These are phyloP conservation scores for Cichladusa arquata DNA, from an alignment of 2,113 vertebrate species.

Conservation along the genomic window DNA sequence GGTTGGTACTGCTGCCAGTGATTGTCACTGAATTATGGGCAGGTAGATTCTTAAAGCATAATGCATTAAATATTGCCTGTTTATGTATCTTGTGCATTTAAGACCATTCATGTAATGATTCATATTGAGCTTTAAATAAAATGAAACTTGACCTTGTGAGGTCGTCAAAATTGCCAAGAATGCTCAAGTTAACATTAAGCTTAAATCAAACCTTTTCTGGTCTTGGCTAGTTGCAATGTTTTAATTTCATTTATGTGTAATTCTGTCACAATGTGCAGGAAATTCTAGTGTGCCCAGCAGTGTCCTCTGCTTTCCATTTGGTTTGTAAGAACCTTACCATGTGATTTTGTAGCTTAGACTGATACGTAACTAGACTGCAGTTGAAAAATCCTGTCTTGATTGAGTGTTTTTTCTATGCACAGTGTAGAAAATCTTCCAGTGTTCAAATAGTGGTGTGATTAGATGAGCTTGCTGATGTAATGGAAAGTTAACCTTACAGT, in stretches of 20 bases:
- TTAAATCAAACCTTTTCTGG: neutral
- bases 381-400: neutral
- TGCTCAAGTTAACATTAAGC: neutral
- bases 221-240: neutral
- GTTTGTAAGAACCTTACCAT: neutral
- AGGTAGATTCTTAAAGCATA: neutral
- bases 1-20: neutral
- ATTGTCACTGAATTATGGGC: neutral
- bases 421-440: neutral
- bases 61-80: neutral
- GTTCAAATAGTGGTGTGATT: neutral
- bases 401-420: neutral
- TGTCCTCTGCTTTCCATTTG: neutral
- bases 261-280: neutral
- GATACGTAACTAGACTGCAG: neutral
- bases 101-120: neutral
- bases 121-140: neutral
- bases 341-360: neutral
- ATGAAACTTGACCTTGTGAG: neutral
- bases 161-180: neutral
- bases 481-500: neutral
- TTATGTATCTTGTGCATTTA: neutral
- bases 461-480: neutral
- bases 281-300: neutral
- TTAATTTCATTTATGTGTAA: neutral